Evolutionary conservation across 1,140 invertebrate species (phyloP).

Genomic region (Drosophila seguyi): DNA sequence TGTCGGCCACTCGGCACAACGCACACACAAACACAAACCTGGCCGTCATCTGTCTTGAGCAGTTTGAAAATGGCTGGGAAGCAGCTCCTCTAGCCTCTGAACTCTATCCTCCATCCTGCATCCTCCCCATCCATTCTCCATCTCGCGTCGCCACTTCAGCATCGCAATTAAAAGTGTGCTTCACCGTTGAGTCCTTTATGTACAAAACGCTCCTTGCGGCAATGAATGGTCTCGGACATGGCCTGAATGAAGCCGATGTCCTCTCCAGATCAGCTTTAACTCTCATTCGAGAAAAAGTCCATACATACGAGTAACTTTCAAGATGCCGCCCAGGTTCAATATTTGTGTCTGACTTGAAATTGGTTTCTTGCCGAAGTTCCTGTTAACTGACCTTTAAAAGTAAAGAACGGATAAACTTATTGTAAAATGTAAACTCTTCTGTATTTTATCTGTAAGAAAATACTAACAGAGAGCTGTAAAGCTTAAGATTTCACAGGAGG

Average conservation of each 20-base stretch:
- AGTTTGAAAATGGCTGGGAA: slow-evolving; percentile 28
- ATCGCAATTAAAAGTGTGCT: slow-evolving; percentile 2
- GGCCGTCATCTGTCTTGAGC: slow-evolving; percentile 35
- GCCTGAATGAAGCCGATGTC: slow-evolving; percentile 9
- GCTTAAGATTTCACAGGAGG: too few relatives aligned
- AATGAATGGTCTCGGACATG: slow-evolving; percentile 9
- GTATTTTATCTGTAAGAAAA: background rate
- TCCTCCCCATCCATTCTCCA: background rate
- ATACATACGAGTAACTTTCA: background rate
- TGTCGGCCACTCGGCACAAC: slow-evolving; percentile 7
- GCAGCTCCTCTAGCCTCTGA: slow-evolving; percentile 1
- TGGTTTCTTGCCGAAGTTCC: background rate
- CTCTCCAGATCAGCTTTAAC: slow-evolving; percentile 23
- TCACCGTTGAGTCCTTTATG: slow-evolving; percentile 3
- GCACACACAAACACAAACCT: too few relatives aligned
- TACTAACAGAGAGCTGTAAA: too few relatives aligned
- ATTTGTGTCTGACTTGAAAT: background rate
- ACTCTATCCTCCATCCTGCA: background rate
- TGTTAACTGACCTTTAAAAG: background rate
- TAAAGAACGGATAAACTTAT: background rate
- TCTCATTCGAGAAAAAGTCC: background rate
- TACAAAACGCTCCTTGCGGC: background rate
- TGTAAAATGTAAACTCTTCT: background rate
- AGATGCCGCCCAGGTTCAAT: background rate
- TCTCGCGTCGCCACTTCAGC: slow-evolving; percentile 9